Conservation (phyloP, 2,888 invertebrate species). For the Drosophila prolongata region DNA sequence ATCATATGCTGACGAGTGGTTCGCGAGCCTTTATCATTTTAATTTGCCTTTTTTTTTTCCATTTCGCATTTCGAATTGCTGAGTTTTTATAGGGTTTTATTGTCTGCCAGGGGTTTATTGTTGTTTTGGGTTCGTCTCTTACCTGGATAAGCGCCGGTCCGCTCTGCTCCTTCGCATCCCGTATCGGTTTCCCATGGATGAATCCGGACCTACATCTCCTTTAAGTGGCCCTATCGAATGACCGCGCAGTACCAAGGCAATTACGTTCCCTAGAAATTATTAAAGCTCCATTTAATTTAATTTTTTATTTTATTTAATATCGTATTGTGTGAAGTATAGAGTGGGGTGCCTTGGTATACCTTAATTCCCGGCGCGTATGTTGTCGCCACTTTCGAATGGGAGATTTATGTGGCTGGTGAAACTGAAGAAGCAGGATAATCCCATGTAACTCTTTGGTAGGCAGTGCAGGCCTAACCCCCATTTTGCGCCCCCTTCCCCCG, state of each 20-base stretch:
- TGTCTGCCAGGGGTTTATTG: conserved; percentile 17
- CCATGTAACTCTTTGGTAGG: conserved; percentile 3
- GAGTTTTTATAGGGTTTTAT: conserved; percentile 10
- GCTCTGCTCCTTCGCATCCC: neutral
- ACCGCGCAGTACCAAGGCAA: too few relatives aligned
- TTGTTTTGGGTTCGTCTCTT: conserved; percentile 42
- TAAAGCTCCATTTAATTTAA: too few relatives aligned
- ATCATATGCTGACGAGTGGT: conserved; percentile 19
- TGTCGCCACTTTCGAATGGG: neutral
- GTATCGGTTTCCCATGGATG: conserved; percentile 27
- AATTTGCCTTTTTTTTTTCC: neutral
- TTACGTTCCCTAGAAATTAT: too few relatives aligned
- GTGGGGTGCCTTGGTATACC: too few relatives aligned
- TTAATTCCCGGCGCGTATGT: neutral
- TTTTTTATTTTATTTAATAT: too few relatives aligned
- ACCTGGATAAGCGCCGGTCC: conserved; percentile 60
- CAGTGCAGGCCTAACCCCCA: neutral
- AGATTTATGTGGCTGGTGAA: conserved; percentile 46
- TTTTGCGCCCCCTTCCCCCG: neutral
- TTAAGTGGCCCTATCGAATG: conserved; percentile 42
- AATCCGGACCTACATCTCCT: neutral
- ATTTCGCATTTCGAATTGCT: conserved; percentile 1
- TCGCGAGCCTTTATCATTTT: conserved; percentile 22
- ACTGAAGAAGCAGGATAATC: conserved; percentile 47
- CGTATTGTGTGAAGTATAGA: too few relatives aligned